These are phyloP conservation scores for Panthera uncia DNA, from an alignment of 2,113 vertebrate genomes.

Conservation along the genomic window DNA sequence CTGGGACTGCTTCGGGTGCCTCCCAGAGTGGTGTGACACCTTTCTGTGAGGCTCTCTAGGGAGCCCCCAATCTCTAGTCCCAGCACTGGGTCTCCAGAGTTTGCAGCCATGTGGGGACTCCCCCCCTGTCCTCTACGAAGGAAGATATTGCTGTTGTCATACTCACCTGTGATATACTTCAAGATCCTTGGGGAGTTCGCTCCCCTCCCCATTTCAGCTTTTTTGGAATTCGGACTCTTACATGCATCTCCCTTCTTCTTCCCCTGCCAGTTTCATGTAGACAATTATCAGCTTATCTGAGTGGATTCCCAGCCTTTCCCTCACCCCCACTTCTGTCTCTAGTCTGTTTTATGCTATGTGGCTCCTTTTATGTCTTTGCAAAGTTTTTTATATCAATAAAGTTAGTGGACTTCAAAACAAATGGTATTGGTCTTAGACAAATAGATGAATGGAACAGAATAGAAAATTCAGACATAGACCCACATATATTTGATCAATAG, in stretches of 20 bases:
- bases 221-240: background rate
- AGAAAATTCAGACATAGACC: background rate
- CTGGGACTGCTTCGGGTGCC: background rate
- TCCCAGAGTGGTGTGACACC: slow-evolving; percentile 84
- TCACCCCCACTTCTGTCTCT: background rate
- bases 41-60: slow-evolving; percentile 85
- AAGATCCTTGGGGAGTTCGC: slow-evolving; percentile 19
- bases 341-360: background rate
- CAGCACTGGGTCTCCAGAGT: background rate
- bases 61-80: background rate
- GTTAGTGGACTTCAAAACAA: background rate
- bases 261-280: background rate
- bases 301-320: background rate
- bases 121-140: background rate
- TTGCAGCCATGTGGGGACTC: background rate
- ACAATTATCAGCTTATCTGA: background rate
- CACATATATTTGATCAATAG: background rate
- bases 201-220: background rate
- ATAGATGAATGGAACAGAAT: background rate
- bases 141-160: slow-evolving; percentile 30
- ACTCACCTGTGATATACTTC: background rate
- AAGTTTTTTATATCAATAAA: background rate
- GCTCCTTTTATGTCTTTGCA: background rate
- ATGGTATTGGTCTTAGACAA: background rate
- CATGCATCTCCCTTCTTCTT: background rate